phyloP scores from a whole-genome alignment of 2,113 vertebrate species.

The Mustela lutreola region DNA sequence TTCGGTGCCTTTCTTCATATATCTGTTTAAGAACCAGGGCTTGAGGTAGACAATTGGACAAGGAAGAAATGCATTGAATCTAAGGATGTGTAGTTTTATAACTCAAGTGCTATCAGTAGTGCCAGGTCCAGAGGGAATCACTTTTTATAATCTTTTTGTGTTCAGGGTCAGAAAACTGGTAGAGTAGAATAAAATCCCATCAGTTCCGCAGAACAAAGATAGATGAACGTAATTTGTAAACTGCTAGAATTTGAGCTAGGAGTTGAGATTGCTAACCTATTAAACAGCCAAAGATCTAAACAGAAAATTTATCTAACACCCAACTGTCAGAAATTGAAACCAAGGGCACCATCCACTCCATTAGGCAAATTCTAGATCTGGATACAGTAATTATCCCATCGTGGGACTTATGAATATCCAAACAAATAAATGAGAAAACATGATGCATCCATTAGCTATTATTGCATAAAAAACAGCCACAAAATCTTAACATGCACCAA shows the following conservation, averaged over 20 bases:
- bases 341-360: neutral
- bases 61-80: neutral
- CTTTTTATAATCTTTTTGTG: neutral
- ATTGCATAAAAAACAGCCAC: neutral
- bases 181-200: neutral
- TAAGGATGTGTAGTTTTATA: neutral
- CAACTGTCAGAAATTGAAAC: neutral
- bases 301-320: neutral
- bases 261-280: neutral
- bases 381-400: neutral
- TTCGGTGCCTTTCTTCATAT: neutral
- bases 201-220: neutral
- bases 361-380: neutral
- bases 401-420: neutral
- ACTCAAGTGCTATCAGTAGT: neutral
- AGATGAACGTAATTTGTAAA: neutral
- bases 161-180: neutral
- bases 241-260: neutral
- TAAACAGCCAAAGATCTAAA: neutral
- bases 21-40: neutral
- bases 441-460: neutral
- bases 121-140: neutral
- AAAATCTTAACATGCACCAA: neutral
- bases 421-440: neutral
- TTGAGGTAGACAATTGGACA: neutral